A percentile compares a stretch with the other conserved stretches of the same genome.
phyloP scores from a whole-genome alignment of 2,888 invertebrate genomes.

The Cryptocephalus moraei region DNA sequence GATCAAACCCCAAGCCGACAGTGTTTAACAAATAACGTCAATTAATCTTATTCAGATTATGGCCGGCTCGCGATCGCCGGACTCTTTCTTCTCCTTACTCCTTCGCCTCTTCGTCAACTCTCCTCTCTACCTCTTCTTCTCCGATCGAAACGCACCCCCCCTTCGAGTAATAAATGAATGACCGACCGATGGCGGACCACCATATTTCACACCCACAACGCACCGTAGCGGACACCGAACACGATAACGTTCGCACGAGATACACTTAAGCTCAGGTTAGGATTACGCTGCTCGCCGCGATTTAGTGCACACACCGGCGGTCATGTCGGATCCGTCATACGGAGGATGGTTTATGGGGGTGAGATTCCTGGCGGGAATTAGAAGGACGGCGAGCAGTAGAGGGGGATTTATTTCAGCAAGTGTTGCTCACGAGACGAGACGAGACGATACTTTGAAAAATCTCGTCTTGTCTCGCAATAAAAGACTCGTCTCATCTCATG shows the following conservation, averaged over 20 bases:
- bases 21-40: conserved; percentile 19
- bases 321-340: too few species aligned
- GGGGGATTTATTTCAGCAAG: too few species aligned
- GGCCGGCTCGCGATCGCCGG: conserved; percentile 1
- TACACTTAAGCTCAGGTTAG: conserved; percentile 23
- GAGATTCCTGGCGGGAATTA: too few species aligned
- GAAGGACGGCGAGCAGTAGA: too few species aligned
- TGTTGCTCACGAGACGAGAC: too few species aligned
- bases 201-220: conserved; percentile 27
- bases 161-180: conserved; percentile 15
- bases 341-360: too few species aligned
- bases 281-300: conserved; percentile 9
- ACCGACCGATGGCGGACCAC: conserved; percentile 14
- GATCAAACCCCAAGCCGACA: conserved; percentile 14
- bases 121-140: not conserved
- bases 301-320: too few species aligned
- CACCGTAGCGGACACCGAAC: conserved; percentile 20
- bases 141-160: not conserved
- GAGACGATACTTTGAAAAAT: too few species aligned
- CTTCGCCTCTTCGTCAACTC: not conserved
- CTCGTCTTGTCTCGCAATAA: too few species aligned
- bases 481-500: too few species aligned
- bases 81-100: not conserved
- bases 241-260: conserved; percentile 25
- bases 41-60: conserved; percentile 22